phyloP scores from a whole-genome alignment of 2,113 vertebrate genomes.

The Noctilio leporinus region DNA sequence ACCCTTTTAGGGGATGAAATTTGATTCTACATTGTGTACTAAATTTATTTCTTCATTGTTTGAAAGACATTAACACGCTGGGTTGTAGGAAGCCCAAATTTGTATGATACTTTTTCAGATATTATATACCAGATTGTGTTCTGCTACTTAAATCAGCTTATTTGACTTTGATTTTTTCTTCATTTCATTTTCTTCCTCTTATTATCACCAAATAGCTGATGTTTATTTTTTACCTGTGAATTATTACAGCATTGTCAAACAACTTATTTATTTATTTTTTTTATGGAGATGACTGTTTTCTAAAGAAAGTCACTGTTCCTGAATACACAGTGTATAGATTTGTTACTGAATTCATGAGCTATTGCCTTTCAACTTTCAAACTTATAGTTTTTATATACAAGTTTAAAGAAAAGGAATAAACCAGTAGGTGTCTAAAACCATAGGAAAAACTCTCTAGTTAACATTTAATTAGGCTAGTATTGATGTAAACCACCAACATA shows the following conservation, averaged over 20 bases:
- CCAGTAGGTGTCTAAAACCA: constrained; percentile 14
- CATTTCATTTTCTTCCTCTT: background rate
- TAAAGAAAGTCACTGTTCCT: background rate
- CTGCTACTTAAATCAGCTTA: background rate
- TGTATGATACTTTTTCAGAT: background rate
- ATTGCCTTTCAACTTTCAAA: background rate
- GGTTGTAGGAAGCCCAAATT: background rate
- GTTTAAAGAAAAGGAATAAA: background rate
- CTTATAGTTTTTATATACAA: background rate
- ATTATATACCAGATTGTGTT: background rate
- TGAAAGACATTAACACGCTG: background rate
- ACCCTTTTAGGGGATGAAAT: background rate
- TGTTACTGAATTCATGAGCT: background rate
- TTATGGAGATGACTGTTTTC: background rate
- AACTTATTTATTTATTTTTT: constrained; percentile 3
- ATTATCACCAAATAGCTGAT: background rate
- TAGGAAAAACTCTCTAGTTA: background rate
- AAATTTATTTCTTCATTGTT: background rate
- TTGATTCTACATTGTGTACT: background rate
- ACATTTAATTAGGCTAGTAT: constrained; percentile 14
- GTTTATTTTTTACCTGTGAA: background rate
- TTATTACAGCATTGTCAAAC: background rate
- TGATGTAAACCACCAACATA: constrained; percentile 8
- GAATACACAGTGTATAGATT: background rate
- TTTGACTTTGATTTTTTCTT: constrained; percentile 15